Evolutionary conservation across 2,888 invertebrate species (phyloP).

Genomic region (Xylocampa areola): DNA sequence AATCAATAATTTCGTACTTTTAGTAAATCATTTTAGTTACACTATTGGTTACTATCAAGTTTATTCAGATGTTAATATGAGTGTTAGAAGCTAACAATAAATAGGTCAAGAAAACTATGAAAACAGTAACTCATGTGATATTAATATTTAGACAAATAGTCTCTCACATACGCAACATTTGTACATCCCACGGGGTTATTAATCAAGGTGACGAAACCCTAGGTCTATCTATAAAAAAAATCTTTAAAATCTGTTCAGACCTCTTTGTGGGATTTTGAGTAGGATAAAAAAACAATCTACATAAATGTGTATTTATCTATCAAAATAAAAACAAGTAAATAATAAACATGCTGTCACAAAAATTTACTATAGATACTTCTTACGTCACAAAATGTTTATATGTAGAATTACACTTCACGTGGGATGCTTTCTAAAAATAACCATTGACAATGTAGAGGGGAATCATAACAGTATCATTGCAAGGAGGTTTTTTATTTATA

Average conservation of each 20-base stretch:
- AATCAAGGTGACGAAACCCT: no score
- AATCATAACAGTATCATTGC: slow-evolving; percentile 49
- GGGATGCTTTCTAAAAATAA: slow-evolving; percentile 84
- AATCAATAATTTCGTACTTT: not conserved
- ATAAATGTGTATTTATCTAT: not conserved
- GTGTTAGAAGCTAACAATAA: not conserved
- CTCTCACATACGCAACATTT: no score
- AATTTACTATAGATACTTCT: slow-evolving; percentile 55
- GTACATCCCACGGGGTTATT: no score
- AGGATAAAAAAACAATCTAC: not conserved
- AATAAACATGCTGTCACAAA: slow-evolving; percentile 37
- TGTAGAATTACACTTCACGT: slow-evolving; percentile 73
- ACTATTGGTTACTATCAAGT: slow-evolving; percentile 1
- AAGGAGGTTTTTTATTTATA: slow-evolving; percentile 44
- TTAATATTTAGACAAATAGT: no score
- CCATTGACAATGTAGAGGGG: slow-evolving; percentile 69
- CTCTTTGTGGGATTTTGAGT: no score
- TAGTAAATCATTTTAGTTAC: not conserved
- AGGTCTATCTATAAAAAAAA: no score
- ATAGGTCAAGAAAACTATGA: slow-evolving; percentile 4
- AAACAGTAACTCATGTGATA: no score
- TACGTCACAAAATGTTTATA: slow-evolving; percentile 61
- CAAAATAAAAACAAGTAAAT: slow-evolving; percentile 3
- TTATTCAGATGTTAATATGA: slow-evolving; percentile 19
- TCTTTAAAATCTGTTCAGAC: no score